These are phyloP conservation scores for Octopus sinensis DNA, from an alignment of 1,140 invertebrate species.

Conservation along the genomic window DNA sequence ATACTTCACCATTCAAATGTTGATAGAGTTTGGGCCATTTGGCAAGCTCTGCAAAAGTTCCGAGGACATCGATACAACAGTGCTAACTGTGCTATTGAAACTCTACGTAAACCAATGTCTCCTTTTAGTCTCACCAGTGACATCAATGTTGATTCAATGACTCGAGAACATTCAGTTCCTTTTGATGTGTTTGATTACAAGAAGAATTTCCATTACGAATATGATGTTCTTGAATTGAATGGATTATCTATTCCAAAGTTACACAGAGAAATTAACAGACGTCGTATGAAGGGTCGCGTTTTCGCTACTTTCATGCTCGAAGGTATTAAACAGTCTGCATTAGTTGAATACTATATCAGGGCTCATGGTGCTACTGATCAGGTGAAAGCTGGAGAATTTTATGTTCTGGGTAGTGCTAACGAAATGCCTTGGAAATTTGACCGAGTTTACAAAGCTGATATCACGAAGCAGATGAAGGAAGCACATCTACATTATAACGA, in stretches of 20 bases:
- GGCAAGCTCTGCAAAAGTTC: conserved; percentile 29
- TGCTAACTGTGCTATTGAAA: conserved; percentile 27
- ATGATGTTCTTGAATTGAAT: conserved; percentile 30
- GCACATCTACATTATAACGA: conserved; percentile 16
- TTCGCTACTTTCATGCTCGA: conserved; percentile 26
- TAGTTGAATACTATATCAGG: conserved; percentile 6
- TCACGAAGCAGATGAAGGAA: conserved; percentile 21
- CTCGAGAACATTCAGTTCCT: conserved; percentile 16
- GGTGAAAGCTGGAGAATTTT: conserved; percentile 21
- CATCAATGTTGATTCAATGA: conserved; percentile 20
- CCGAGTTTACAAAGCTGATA: conserved; percentile 25
- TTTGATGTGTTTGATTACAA: conserved; percentile 22
- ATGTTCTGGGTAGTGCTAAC: conserved; percentile 26
- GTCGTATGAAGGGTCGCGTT: conserved; percentile 19
- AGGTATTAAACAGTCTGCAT: conserved; percentile 21
- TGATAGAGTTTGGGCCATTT: conserved; percentile 31
- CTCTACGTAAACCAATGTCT: conserved; percentile 20
- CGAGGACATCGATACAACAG: conserved; percentile 28
- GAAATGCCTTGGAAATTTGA: conserved; percentile 36
- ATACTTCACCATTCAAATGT: conserved; percentile 23
- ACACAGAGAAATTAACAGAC: conserved; percentile 15
- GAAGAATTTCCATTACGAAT: conserved; percentile 24
- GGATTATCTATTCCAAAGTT: conserved; percentile 21
- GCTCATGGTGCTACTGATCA: background rate
- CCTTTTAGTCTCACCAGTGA: conserved; percentile 24